Base-by-base conservation (phyloP, 1,140 invertebrate species). In the Drosophila kanapiae region DNA sequence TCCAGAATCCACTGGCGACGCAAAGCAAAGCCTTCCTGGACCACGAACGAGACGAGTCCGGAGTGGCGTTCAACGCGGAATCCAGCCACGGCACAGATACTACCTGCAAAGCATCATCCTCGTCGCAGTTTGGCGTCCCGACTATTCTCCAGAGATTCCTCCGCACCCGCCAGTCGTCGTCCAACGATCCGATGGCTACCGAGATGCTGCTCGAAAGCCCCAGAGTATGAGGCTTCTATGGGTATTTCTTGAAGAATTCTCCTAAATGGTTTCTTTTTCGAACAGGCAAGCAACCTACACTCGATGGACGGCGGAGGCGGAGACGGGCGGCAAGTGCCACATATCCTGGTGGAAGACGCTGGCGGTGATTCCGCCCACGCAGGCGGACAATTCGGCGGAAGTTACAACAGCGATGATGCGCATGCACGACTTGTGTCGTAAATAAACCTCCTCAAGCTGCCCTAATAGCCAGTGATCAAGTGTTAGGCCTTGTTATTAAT, bases 1-100 rank as follows among this genome's bases (percentile, higher is more conserved):
- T 92, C 85, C 91, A 92, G 84, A 92, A 92, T 92, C 91, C 91
- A 48, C 64, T 92, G 77, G 84, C 91, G 51, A 75, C 75, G 29
- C 64, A 76, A 23, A 23, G 23, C 67, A 90, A 90, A 67, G 14
- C 60, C 6, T 69, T 69, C 29, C 35, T 71, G 35, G 37, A 64
- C 13, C 48, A 42, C 16, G 63, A 71, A 56, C 37, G 56, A 23
- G 45, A 27, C 18, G 43, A 65, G 10, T 42, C 62, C 10, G 56
- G 35, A n/a, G 49, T 40, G 0, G 58, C 23, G 0, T 47, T 42
- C 59, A 53, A 40, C 42, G 47, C 27, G 4, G 64, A 27, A 35
- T 10, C 27, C 6, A 23, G n/a, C 5, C 10, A 35, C 33, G 35
- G 31, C 3, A 37, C 37, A 6, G 62, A 14, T 48, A 70, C 35